These are phyloP conservation scores for Tenthredo notha DNA, from an alignment of 2,888 invertebrate species.

Conservation along the genomic window DNA sequence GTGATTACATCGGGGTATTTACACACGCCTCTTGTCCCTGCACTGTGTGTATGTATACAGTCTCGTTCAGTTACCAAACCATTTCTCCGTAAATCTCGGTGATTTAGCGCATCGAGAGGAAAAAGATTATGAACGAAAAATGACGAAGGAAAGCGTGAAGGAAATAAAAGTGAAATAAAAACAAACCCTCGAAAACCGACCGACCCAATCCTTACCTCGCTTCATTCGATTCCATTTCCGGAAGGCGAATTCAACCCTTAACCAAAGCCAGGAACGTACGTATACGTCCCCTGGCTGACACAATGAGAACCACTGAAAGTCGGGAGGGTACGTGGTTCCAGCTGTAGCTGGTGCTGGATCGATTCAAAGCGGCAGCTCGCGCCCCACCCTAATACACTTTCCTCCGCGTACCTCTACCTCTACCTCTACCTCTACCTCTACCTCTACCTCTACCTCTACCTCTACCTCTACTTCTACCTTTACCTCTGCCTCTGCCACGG, in stretches of 20 bases:
- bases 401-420: constrained; percentile 63
- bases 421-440: background rate
- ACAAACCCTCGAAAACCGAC: background rate
- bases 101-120: background rate
- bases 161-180: background rate
- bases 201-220: background rate
- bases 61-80: background rate
- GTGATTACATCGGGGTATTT: constrained; percentile 16
- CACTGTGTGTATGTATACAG: background rate
- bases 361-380: constrained; percentile 76
- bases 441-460: constrained; percentile 39
- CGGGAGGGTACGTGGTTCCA: constrained; percentile 67
- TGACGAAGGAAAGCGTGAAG: background rate
- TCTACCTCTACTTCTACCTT: constrained; percentile 39
- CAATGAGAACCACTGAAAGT: constrained; percentile 71
- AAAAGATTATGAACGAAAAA: background rate
- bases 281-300: background rate
- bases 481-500: constrained; percentile 45
- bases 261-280: background rate
- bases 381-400: constrained; percentile 75
- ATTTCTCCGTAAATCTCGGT: background rate
- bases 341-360: constrained; percentile 73
- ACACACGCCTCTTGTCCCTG: background rate
- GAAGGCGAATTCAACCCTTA: background rate
- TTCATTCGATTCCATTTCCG: background rate